A percentile compares a stretch with the other conserved stretches of the same genome.
phyloP scores from a whole-genome alignment of 2,888 invertebrate species.

The Lomographa bimaculata region DNA sequence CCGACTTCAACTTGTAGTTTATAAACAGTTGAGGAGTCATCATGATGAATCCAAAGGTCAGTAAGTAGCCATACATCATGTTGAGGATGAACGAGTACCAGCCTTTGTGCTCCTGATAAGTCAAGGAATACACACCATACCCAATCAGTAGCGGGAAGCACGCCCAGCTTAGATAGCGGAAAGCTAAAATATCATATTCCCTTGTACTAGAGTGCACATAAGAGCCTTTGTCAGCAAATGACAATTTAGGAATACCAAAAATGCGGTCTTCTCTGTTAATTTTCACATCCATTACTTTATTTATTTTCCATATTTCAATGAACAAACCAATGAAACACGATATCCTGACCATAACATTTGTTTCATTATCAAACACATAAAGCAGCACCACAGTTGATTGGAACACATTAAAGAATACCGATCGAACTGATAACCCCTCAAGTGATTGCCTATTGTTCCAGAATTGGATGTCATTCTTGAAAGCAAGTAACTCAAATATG shows the following conservation, averaged over 20 bases:
- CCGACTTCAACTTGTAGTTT: conserved; percentile 99
- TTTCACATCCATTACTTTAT: conserved; percentile 94
- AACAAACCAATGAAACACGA: conserved; percentile 97
- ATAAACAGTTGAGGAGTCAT: conserved; percentile 99
- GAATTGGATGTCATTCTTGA: conserved; percentile 99
- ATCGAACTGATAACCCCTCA: conserved; percentile 98
- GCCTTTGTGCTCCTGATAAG: conserved; percentile 98
- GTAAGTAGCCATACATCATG: conserved; percentile 98
- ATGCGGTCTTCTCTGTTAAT: conserved; percentile 88
- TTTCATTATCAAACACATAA: conserved; percentile 99
- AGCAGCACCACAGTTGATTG: conserved; percentile 97
- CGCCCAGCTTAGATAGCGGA: conserved; percentile 97
- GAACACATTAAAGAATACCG: conserved; percentile 99
- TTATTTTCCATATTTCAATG: conserved; percentile 99
- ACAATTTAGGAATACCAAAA: conserved; percentile 91
- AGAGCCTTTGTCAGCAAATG: conserved; percentile 96
- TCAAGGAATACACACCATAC: conserved; percentile 97
- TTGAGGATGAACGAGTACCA: conserved; percentile 99
- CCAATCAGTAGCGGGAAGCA: conserved; percentile 96
- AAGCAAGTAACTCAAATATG: conserved; percentile 98
- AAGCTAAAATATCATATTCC: conserved; percentile 97
- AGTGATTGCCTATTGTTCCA: conserved; percentile 99
- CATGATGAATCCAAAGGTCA: conserved; percentile 99
- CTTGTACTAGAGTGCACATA: conserved; percentile 97
- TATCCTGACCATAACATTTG: conserved; percentile 97